Evolutionary conservation across 2,113 vertebrate genomes (phyloP).

Genomic region (Platanista minor): DNA sequence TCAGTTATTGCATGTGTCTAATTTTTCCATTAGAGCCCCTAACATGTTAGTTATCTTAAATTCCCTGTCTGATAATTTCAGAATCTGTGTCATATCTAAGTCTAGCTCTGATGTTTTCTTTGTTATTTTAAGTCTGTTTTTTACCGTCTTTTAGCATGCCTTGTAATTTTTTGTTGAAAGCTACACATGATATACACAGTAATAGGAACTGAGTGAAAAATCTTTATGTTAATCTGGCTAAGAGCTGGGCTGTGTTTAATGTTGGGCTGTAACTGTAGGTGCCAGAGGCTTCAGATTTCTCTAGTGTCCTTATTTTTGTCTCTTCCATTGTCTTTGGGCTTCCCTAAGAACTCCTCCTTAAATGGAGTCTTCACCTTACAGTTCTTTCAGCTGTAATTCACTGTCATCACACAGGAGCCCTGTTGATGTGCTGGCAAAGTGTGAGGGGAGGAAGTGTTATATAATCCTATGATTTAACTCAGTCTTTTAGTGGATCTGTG

Average conservation of each 20-base stretch:
- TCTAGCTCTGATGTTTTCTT: not conserved
- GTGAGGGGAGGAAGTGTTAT: not conserved
- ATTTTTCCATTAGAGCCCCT: not conserved
- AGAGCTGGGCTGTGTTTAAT: not conserved
- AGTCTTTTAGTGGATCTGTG: not conserved
- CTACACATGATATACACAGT: not conserved
- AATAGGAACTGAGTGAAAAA: not conserved
- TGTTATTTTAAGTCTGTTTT: not conserved
- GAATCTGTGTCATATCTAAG: not conserved
- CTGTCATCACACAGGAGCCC: not conserved
- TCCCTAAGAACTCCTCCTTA: not conserved
- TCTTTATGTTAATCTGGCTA: not conserved
- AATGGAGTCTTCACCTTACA: not conserved
- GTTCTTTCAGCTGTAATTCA: not conserved
- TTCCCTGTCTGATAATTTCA: not conserved
- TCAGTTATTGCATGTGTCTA: not conserved
- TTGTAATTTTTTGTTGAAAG: not conserved
- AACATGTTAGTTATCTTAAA: not conserved
- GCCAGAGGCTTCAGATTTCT: not conserved
- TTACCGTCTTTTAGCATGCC: not conserved
- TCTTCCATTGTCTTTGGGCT: not conserved
- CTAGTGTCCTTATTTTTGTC: not conserved
- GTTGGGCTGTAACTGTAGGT: not conserved
- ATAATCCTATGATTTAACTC: not conserved
- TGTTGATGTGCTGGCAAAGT: not conserved